phyloP scores from a whole-genome alignment of 35 echinoderm and acorn worm species.

The Acanthaster planci region DNA sequence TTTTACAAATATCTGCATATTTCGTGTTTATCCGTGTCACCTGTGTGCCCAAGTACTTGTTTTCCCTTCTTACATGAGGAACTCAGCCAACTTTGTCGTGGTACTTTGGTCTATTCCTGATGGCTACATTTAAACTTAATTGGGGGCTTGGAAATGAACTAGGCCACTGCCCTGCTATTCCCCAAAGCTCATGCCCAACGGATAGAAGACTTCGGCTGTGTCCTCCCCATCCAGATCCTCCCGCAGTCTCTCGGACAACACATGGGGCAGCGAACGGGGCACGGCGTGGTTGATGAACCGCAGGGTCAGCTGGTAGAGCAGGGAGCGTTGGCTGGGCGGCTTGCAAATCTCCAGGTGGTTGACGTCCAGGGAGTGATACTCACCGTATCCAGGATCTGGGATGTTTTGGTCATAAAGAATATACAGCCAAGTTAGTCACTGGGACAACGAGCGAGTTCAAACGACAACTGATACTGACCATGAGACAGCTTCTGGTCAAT shows the following conservation, averaged over 20 bases:
- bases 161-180: conserved; percentile 45
- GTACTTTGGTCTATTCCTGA: too few relatives aligned
- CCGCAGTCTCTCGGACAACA: conserved; percentile 61
- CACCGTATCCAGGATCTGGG: conserved; percentile 93
- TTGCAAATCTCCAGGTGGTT: conserved; percentile 93
- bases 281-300: conserved; percentile 60
- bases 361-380: conserved; percentile 65
- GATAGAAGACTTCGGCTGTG: conserved; percentile 60
- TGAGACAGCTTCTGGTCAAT: too few relatives aligned
- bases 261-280: conserved; percentile 41
- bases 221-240: conserved; percentile 63
- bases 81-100: too few relatives aligned
- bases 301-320: conserved; percentile 74
- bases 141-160: too few relatives aligned
- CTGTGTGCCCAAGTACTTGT: too few relatives aligned
- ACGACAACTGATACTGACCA: too few relatives aligned
- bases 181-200: conserved; percentile 70
- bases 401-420: not conserved
- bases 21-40: too few relatives aligned
- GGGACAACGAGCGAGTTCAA: too few relatives aligned
- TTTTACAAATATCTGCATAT: too few relatives aligned
- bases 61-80: too few relatives aligned
- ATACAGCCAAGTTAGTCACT: not conserved
- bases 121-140: too few relatives aligned
- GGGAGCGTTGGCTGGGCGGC: conserved; percentile 59